Evolutionary conservation across 2,797 vertebrate species (phyloP).

Genomic region (Schizopygopsis pylzovi): DNA sequence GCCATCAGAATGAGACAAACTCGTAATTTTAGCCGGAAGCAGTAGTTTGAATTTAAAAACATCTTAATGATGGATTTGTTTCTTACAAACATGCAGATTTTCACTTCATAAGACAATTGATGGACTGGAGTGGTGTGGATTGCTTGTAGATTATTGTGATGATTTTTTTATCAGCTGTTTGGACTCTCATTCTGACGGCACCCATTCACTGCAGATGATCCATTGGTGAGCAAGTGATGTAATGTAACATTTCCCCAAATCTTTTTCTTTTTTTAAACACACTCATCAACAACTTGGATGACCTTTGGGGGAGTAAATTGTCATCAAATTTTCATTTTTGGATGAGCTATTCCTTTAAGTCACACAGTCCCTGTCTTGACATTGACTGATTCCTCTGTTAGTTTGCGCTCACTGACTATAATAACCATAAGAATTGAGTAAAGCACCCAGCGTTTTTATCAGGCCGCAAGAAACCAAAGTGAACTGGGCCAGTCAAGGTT

Average conservation of each 20-base stretch:
- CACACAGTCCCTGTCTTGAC: neutral
- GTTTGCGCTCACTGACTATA: neutral
- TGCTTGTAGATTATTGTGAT: neutral
- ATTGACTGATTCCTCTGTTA: slow-evolving; percentile 2
- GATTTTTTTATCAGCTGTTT: neutral
- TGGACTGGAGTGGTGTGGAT: neutral
- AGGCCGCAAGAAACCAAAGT: neutral
- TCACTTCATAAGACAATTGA: neutral
- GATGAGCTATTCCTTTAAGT: neutral
- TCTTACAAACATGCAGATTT: neutral
- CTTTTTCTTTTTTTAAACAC: neutral
- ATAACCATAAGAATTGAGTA: neutral
- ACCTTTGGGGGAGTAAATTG: neutral
- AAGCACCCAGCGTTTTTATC: neutral
- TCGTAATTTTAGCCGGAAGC: neutral
- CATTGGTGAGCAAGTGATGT: neutral
- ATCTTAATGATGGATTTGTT: neutral
- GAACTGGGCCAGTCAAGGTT: slow-evolving; percentile 37
- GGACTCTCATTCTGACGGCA: neutral
- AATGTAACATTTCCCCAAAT: neutral
- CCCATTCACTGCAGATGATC: neutral
- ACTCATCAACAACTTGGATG: neutral
- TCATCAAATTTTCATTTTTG: neutral
- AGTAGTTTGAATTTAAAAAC: neutral
- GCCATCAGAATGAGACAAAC: neutral